A percentile compares a stretch with the other conserved stretches of the same genome.
Conservation (phyloP, 1,140 invertebrate genomes). For the Ceratina japonica region DNA sequence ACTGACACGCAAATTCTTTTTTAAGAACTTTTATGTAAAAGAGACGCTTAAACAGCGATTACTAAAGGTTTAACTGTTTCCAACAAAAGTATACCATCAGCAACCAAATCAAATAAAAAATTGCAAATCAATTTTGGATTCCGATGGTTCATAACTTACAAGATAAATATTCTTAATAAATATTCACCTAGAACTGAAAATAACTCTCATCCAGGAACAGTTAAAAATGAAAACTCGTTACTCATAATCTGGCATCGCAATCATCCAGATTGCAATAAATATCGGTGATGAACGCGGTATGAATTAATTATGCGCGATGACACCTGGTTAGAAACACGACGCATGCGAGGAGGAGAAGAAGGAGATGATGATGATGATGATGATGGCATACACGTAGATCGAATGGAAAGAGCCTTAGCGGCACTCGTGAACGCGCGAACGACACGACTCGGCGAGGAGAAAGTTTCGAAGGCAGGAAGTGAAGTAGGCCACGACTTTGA, state of each 20-base stretch:
- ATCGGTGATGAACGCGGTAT: constrained; percentile 4
- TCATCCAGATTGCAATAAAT: constrained; percentile 23
- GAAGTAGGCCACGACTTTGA: constrained; percentile 80
- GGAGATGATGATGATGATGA: not conserved
- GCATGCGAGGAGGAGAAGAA: not conserved
- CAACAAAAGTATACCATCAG: too few species aligned
- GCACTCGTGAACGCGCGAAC: constrained; percentile 42
- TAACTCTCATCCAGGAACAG: too few species aligned
- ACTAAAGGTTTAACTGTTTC: too few species aligned
- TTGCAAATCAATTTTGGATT: too few species aligned
- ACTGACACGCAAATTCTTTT: too few species aligned
- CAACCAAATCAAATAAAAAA: too few species aligned
- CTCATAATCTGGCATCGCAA: not conserved
- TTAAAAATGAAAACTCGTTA: too few species aligned
- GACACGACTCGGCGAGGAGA: constrained; percentile 71
- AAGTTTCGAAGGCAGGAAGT: constrained; percentile 76
- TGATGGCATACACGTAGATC: constrained; percentile 15
- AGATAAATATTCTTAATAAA: too few species aligned
- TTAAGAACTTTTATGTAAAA: too few species aligned
- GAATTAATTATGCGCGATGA: constrained; percentile 4
- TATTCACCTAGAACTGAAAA: too few species aligned
- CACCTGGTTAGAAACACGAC: not conserved
- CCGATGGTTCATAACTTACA: too few species aligned
- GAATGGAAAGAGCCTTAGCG: constrained; percentile 34
- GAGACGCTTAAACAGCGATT: too few species aligned